These are phyloP conservation scores for Drosophila barbarae DNA, from an alignment of 2,888 invertebrate genomes.

Conservation along the genomic window DNA sequence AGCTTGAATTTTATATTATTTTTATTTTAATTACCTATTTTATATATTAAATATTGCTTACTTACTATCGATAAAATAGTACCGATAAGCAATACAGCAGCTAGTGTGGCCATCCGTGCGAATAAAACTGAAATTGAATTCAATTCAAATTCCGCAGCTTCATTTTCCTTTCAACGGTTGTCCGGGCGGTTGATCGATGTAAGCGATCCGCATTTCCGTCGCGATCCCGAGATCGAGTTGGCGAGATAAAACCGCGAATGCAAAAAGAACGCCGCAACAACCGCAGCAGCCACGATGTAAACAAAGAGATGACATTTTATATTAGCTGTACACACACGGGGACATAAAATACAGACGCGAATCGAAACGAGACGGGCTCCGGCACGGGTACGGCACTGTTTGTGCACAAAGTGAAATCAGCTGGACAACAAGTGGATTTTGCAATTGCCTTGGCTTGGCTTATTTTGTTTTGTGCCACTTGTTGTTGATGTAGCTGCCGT, in stretches of 20 bases:
- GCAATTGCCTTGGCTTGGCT: slow-evolving; percentile 49
- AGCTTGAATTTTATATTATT: neutral
- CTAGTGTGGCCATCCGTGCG: slow-evolving; percentile 10
- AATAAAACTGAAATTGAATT: slow-evolving; percentile 11
- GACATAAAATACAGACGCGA: slow-evolving; percentile 13
- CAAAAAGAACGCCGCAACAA: slow-evolving; percentile 50
- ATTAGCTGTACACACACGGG: slow-evolving; percentile 5
- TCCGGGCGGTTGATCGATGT: slow-evolving; percentile 23
- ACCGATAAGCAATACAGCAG: neutral
- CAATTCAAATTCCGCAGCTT: slow-evolving; percentile 21
- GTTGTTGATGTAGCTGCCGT: slow-evolving; percentile 15
- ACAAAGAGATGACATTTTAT: slow-evolving; percentile 40
- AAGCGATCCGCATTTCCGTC: slow-evolving; percentile 11
- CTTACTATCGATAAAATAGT: slow-evolving; percentile 3
- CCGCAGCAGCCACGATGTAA: slow-evolving; percentile 45
- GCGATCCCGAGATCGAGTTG: slow-evolving; percentile 14
- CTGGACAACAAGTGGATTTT: slow-evolving; percentile 34
- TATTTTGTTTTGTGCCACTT: slow-evolving; percentile 43
- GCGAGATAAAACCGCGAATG: slow-evolving; percentile 25
- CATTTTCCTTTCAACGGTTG: slow-evolving; percentile 56
- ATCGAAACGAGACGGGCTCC: slow-evolving; percentile 12
- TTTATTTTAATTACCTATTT: too few relatives aligned
- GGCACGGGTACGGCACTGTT: slow-evolving; percentile 1
- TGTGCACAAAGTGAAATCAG: slow-evolving; percentile 37
- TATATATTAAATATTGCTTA: neutral